phyloP scores from a whole-genome alignment of 1,140 invertebrate genomes.

The Drosophila seguyi region DNA sequence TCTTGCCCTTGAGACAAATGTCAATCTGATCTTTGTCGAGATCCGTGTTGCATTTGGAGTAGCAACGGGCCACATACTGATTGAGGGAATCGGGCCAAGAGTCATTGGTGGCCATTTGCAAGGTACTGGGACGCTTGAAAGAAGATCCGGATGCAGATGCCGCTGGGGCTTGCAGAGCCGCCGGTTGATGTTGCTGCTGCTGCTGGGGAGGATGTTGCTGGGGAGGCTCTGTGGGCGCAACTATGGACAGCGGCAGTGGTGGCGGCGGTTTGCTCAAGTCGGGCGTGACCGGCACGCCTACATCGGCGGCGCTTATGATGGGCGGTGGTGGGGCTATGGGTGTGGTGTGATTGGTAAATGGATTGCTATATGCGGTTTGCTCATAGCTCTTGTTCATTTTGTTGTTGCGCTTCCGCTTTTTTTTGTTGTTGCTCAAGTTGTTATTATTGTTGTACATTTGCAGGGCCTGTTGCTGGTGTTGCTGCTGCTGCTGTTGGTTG shows the following conservation, averaged over 20 bases:
- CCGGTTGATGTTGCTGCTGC: slow-evolving; percentile 11
- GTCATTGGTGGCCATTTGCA: slow-evolving; percentile 86
- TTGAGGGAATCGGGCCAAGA: slow-evolving; percentile 91
- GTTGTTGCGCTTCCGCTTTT: slow-evolving; percentile 91
- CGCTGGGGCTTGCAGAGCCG: slow-evolving; percentile 12
- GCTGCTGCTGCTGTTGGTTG: slow-evolving; percentile 63
- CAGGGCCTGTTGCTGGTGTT: slow-evolving; percentile 23
- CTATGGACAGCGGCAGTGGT: slow-evolving; percentile 53
- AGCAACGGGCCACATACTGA: slow-evolving; percentile 95
- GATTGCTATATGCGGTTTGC: slow-evolving; percentile 83
- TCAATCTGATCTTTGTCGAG: slow-evolving; percentile 97
- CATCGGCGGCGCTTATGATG: slow-evolving; percentile 31
- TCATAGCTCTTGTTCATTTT: slow-evolving; percentile 85
- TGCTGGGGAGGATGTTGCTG: slow-evolving; percentile 14
- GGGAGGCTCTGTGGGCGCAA: slow-evolving; percentile 11
- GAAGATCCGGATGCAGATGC: slow-evolving; percentile 1
- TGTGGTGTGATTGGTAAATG: slow-evolving; percentile 56
- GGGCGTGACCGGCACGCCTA: slow-evolving; percentile 57
- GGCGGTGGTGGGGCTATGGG: slow-evolving; percentile 48
- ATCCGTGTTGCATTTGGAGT: slow-evolving; percentile 93
- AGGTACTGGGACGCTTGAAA: slow-evolving; percentile 75
- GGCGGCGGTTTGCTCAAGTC: slow-evolving; percentile 73
- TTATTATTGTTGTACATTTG: slow-evolving; percentile 39
- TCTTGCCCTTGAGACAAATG: slow-evolving; percentile 96
- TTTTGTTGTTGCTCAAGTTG: slow-evolving; percentile 86